phyloP scores from a whole-genome alignment of 1,140 invertebrate genomes.

The Rhizoglyphus robini region DNA sequence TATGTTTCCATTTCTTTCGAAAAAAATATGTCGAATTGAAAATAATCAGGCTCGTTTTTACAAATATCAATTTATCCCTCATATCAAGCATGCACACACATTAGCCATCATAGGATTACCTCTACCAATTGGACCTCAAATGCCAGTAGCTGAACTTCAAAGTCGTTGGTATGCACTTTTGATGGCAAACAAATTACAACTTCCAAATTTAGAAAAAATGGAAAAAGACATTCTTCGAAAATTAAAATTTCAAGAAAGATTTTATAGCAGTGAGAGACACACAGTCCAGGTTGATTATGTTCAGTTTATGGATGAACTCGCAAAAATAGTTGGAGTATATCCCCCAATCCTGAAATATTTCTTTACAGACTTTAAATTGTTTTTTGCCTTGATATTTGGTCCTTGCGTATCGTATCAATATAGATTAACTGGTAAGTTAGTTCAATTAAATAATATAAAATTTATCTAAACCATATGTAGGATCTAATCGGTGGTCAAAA shows the following conservation, averaged over 20 bases:
- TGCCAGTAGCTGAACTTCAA: slow-evolving; percentile 42
- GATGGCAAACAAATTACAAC: background rate
- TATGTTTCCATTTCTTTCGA: slow-evolving; percentile 33
- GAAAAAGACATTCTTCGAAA: slow-evolving; percentile 32
- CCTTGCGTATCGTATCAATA: slow-evolving; percentile 36
- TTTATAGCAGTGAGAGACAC: slow-evolving; percentile 33
- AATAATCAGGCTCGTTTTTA: slow-evolving; percentile 38
- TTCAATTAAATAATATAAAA: too few relatives aligned
- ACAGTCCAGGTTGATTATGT: slow-evolving; percentile 37
- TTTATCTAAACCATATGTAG: too few relatives aligned
- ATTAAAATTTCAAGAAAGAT: slow-evolving; percentile 28
- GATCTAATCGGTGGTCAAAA: slow-evolving; percentile 32
- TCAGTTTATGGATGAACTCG: slow-evolving; percentile 34
- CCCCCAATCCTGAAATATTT: slow-evolving; percentile 32
- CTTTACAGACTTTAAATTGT: slow-evolving; percentile 31
- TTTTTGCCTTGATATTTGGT: slow-evolving; percentile 29
- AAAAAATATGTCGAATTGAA: slow-evolving; percentile 25
- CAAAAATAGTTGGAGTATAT: slow-evolving; percentile 30
- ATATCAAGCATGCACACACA: slow-evolving; percentile 27
- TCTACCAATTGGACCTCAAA: slow-evolving; percentile 39
- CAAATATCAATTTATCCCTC: slow-evolving; percentile 38
- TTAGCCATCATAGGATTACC: slow-evolving; percentile 40
- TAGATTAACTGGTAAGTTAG: too few relatives aligned
- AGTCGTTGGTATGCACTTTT: slow-evolving; percentile 33
- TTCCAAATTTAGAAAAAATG: slow-evolving; percentile 32